phyloP scores from a whole-genome alignment of 2,797 vertebrate species.

The Strix occidentalis region DNA sequence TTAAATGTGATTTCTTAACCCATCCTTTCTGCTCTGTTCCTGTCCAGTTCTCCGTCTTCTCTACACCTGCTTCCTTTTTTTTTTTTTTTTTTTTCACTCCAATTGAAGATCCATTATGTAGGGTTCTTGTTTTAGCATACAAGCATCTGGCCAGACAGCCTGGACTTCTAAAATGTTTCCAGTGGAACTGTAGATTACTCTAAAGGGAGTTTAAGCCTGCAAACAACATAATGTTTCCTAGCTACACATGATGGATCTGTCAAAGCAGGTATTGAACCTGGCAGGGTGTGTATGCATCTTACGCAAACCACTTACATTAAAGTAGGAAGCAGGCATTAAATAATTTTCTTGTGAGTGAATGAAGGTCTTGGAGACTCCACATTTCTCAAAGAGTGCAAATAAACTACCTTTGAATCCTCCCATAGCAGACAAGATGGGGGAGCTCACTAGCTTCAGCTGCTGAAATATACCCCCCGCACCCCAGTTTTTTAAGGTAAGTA shows the following conservation, averaged over 20 bases:
- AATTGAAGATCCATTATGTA: background rate
- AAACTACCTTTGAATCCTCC: background rate
- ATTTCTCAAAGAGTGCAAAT: background rate
- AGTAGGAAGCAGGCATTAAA: background rate
- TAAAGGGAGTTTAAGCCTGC: background rate
- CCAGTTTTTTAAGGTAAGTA: background rate
- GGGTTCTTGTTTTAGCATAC: background rate
- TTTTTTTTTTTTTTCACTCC: background rate
- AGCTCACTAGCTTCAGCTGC: background rate
- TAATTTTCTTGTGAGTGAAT: accelerated
- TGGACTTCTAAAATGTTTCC: background rate
- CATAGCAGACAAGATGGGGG: background rate
- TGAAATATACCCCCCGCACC: background rate
- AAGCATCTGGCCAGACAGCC: background rate
- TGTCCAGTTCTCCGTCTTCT: background rate
- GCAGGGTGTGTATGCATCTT: background rate
- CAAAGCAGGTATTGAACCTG: background rate
- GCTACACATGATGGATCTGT: background rate
- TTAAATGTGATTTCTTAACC: background rate
- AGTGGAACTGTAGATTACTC: background rate
- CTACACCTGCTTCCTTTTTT: background rate
- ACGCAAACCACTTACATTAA: background rate
- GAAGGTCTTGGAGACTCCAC: background rate
- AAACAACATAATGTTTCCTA: background rate
- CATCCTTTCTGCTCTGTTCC: background rate